Evolutionary conservation across 2,113 vertebrate species (phyloP), one percentile per base, ranked within the genome.

Genomic region (Melanotaenia duboulayi): DNA sequence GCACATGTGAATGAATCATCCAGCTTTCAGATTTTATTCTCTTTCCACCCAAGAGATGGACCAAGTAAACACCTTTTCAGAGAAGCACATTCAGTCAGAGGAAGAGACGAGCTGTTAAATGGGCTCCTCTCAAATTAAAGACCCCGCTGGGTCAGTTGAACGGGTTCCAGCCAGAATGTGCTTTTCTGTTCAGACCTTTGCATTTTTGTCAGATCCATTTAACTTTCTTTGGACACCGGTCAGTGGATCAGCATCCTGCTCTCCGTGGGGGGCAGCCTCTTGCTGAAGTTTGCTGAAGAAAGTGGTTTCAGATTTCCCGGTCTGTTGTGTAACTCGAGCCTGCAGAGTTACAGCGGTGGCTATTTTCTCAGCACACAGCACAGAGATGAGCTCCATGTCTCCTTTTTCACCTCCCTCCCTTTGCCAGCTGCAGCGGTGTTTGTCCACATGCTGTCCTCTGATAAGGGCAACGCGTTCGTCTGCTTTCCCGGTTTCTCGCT

Each of bases 321-420:
- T 13, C 22, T 57, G 48, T 65, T 68, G 7, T 56, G 61, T 50
- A 24, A 74, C 28, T 64, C n/a, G 7, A 1, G 51, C 46, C 13
- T 0, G 0, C 11, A 5, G 25, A 42, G 24, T 58, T 74, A 9
- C 57, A 58, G 51, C 58, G 17, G 39, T 10, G 40, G 39, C 60
- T 71, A n/a, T 77, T 80, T 84, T 84, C 62, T 69, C 16, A 0
- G 9, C 60, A 16, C 11, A 80, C 82, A 91, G 91, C 87, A 93
- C 92, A 81, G 84, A 91, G 74, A 82, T 88, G 77, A 91, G 61
- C 71, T 86, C 51, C 54, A 44, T 16, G 24, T 57, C 20, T 51
- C 54, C 62, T 74, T 90, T 35, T 74, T 86, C 86, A 91, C 86
- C 83, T 91, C 84, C 65, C 90, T 35, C 57, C 40, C 37, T 42